These are phyloP conservation scores for Stenotaenia linearis DNA, from an alignment of 2,888 invertebrate species.

Conservation along the genomic window DNA sequence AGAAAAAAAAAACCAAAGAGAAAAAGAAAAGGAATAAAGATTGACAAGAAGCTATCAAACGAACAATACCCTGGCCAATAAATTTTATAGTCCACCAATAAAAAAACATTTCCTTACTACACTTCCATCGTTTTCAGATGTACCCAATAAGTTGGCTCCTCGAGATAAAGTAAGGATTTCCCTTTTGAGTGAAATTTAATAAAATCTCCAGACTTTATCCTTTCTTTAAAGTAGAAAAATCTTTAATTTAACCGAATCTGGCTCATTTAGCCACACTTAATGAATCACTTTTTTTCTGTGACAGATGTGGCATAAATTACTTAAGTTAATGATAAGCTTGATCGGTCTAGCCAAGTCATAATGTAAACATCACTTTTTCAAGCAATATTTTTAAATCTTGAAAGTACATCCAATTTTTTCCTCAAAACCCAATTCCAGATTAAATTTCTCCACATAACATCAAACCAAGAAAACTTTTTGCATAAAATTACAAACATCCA, in stretches of 20 bases:
- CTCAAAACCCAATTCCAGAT: too few species aligned
- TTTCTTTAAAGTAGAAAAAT: too few species aligned
- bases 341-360: not conserved
- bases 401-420: too few species aligned
- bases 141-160: not conserved
- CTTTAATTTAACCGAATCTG: too few species aligned
- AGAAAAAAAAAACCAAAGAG: not conserved
- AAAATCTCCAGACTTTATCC: too few species aligned
- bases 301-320: not conserved
- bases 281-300: not conserved
- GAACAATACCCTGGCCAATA: not conserved
- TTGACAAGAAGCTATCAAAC: not conserved
- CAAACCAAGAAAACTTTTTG: not conserved
- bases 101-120: not conserved
- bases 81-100: not conserved
- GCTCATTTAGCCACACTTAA: too few species aligned
- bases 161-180: too few species aligned
- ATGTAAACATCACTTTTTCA: not conserved
- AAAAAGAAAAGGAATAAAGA: not conserved
- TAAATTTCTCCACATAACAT: too few species aligned
- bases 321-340: not conserved
- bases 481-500: not conserved
- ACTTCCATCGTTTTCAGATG: not conserved
- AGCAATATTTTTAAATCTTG: not conserved
- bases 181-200: too few species aligned